These are phyloP conservation scores for Agonum fuliginosum DNA, from an alignment of 2,888 invertebrate genomes.

Conservation along the genomic window DNA sequence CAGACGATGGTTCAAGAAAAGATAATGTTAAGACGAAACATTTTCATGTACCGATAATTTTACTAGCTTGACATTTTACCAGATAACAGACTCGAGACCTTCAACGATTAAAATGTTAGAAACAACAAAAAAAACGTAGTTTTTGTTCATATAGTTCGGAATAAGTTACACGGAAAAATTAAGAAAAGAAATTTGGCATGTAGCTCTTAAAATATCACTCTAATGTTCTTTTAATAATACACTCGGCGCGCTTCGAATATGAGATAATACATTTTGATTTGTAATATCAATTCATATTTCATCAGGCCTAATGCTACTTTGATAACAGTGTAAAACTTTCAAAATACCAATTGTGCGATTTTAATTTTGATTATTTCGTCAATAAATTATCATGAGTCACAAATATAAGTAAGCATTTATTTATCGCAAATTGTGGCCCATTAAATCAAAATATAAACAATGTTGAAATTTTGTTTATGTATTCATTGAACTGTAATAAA, in stretches of 20 bases:
- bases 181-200: neutral
- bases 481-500: too few relatives aligned
- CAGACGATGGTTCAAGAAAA: neutral
- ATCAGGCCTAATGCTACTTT: neutral
- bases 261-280: neutral
- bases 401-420: too few relatives aligned
- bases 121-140: too few relatives aligned
- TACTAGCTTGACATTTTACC: neutral
- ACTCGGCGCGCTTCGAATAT: neutral
- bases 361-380: too few relatives aligned
- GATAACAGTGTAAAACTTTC: too few relatives aligned
- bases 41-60: neutral
- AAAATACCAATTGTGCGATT: too few relatives aligned
- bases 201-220: neutral
- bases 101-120: too few relatives aligned
- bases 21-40: constrained; percentile 1
- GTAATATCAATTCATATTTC: neutral
- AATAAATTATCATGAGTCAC: too few relatives aligned
- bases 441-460: too few relatives aligned
- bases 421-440: too few relatives aligned
- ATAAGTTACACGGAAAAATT: neutral
- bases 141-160: neutral
- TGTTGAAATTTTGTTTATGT: too few relatives aligned
- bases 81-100: too few relatives aligned
- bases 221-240: neutral